phyloP scores from a whole-genome alignment of 2,113 vertebrate genomes.

The Ardeotis arabs region DNA sequence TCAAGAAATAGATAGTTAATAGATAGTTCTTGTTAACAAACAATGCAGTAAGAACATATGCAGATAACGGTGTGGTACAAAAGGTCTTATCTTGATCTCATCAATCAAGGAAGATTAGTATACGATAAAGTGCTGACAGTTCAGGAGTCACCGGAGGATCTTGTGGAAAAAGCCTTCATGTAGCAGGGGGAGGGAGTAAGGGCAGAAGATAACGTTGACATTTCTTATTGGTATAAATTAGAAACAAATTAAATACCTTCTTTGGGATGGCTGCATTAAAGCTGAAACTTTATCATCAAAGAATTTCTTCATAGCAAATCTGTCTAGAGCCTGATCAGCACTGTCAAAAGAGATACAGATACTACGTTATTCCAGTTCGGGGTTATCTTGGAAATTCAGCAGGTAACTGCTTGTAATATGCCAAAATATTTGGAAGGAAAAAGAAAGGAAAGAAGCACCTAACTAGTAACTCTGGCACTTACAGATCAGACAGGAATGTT shows the following conservation, averaged over 20 bases:
- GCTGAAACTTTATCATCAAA: conserved; percentile 96
- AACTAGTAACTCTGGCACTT: not conserved
- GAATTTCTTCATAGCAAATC: conserved; percentile 98
- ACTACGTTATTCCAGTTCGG: not conserved
- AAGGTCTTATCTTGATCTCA: not conserved
- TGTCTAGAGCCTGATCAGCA: conserved; percentile 95
- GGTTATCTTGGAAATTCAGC: not conserved
- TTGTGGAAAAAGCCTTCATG: not conserved
- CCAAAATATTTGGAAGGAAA: not conserved
- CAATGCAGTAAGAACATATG: not conserved
- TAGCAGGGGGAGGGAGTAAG: not conserved
- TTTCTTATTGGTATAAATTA: not conserved
- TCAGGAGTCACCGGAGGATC: not conserved
- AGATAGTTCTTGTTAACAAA: not conserved
- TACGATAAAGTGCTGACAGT: not conserved
- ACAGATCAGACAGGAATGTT: not conserved
- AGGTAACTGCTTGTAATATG: not conserved
- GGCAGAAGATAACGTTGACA: not conserved
- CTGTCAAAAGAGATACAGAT: conserved; percentile 70
- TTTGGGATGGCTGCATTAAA: conserved; percentile 96
- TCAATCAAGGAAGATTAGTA: not conserved
- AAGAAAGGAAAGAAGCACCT: not conserved
- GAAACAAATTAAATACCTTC: conserved; percentile 79
- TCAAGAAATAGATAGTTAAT: not conserved
- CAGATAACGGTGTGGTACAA: not conserved